Percentiles rank a stretch among this genome's conserved stretches.
Evolutionary conservation across 2,888 invertebrate genomes (phyloP).

Genomic region (Steinernema hermaphroditum): DNA sequence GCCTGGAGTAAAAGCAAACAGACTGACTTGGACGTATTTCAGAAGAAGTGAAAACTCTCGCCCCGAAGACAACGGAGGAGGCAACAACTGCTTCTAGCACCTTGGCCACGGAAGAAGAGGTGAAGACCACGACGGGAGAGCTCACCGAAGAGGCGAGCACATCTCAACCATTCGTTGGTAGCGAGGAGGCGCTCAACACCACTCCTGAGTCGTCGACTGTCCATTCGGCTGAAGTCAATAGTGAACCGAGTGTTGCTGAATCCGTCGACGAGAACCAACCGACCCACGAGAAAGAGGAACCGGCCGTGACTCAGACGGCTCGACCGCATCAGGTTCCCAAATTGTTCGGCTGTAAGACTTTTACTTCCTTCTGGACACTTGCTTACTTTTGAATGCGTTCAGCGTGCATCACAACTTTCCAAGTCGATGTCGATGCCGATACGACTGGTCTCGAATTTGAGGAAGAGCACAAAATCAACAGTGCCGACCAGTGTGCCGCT

Average conservation of each 20-base stretch:
- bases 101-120: background rate
- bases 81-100: background rate
- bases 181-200: background rate
- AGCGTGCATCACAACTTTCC: constrained; percentile 64
- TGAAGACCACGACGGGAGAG: no score
- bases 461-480: constrained; percentile 45
- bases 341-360: constrained; percentile 6
- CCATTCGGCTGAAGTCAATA: background rate
- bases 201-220: background rate
- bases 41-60: no score
- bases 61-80: no score
- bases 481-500: constrained; percentile 61
- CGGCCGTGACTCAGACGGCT: constrained; percentile 1
- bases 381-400: no score
- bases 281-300: background rate
- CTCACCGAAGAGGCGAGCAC: no score
- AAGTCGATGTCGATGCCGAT: constrained; percentile 50
- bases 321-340: background rate
- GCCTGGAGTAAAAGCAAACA: no score
- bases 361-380: no score
- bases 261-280: background rate
- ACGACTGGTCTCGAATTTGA: constrained; percentile 44
- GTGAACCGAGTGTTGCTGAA: background rate
- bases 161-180: background rate
- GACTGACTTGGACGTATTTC: no score